Percentiles rank a stretch among this genome's conserved stretches.
Evolutionary conservation across 2,797 vertebrate genomes (phyloP).

Genomic region (Hoplostethus mediterraneus): DNA sequence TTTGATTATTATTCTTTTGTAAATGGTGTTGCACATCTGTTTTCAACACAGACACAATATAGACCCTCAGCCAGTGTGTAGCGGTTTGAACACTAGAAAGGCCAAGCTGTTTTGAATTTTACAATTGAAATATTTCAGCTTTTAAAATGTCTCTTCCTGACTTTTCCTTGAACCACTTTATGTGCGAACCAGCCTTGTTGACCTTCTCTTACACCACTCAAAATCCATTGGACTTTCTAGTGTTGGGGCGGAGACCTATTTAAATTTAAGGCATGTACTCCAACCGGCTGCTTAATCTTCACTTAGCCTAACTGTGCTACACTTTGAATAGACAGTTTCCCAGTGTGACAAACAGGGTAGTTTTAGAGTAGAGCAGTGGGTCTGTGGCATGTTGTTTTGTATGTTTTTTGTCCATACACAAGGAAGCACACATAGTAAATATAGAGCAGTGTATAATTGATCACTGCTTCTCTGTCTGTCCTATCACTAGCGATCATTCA

Average conservation of each 20-base stretch:
- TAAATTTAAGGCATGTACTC: slow-evolving; percentile 3
- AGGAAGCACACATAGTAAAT: background rate
- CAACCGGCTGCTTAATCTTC: slow-evolving; percentile 9
- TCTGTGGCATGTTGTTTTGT: background rate
- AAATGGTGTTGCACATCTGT: slow-evolving; percentile 2
- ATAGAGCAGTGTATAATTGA: background rate
- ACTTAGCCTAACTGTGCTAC: background rate
- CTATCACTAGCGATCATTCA: background rate
- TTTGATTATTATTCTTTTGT: background rate
- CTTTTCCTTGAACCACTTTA: slow-evolving; percentile 21
- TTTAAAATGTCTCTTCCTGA: slow-evolving; percentile 40
- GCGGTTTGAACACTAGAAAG: slow-evolving; percentile 24
- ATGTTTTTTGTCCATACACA: background rate
- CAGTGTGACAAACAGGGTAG: background rate
- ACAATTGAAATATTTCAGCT: slow-evolving; percentile 32
- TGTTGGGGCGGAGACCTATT: slow-evolving; percentile 32
- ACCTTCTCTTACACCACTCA: slow-evolving; percentile 42
- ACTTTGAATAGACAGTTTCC: background rate
- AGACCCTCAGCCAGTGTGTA: background rate
- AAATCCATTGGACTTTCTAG: slow-evolving; percentile 32
- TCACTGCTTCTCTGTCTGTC: background rate
- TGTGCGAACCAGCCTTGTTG: slow-evolving; percentile 43
- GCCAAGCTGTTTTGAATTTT: slow-evolving; percentile 31
- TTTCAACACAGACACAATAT: background rate
- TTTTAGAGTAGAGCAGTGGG: background rate